These are phyloP conservation scores for Marmota monax DNA, from an alignment of 2,113 vertebrate genomes.

Conservation along the genomic window DNA sequence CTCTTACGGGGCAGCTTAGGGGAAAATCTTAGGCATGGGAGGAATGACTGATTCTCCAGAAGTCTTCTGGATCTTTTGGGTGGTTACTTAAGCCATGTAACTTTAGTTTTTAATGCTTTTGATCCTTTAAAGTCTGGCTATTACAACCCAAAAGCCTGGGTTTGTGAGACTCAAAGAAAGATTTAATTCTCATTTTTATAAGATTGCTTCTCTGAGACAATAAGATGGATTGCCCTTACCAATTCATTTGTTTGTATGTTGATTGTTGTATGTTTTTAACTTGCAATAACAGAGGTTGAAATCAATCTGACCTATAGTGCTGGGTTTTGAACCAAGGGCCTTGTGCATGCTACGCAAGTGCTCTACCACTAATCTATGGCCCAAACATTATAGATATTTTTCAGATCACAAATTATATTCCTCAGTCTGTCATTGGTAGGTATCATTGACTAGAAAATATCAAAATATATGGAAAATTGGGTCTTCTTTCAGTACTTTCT, in stretches of 20 bases:
- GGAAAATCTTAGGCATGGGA: neutral
- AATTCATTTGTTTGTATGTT: neutral
- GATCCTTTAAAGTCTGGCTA: neutral
- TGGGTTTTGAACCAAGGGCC: neutral
- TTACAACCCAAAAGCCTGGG: neutral
- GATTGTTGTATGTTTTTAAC: constrained; percentile 33
- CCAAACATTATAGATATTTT: neutral
- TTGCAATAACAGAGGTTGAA: neutral
- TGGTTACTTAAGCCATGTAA: neutral
- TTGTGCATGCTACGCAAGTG: neutral
- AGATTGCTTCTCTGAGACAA: neutral
- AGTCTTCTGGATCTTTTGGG: neutral
- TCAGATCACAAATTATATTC: neutral
- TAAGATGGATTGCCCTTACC: neutral
- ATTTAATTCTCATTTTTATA: neutral
- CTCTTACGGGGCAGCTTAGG: neutral
- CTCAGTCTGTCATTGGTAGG: neutral
- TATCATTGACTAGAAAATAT: neutral
- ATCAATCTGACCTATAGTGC: neutral
- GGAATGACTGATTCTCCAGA: neutral
- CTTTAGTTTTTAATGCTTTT: constrained; percentile 7
- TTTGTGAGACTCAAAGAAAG: neutral
- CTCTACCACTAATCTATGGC: neutral
- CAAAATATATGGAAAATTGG: constrained; percentile 22
- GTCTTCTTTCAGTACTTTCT: neutral